Evolutionary conservation across 2,113 vertebrate genomes (phyloP).

Genomic region (Chaenogobius annularis): DNA sequence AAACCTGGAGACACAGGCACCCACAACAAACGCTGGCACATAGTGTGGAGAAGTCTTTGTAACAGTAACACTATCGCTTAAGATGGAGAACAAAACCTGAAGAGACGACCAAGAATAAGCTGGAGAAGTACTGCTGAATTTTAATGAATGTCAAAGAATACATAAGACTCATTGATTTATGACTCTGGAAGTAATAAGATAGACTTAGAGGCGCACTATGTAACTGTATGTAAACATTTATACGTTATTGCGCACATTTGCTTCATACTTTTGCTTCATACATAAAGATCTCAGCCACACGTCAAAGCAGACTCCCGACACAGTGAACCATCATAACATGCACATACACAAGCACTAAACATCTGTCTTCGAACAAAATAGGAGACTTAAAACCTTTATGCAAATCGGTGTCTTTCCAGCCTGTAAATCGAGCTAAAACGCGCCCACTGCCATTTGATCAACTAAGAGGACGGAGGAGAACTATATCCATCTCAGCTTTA

Average conservation of each 20-base stretch:
- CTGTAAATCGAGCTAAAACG: conserved; percentile 12
- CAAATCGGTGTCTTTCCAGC: not conserved
- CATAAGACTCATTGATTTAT: too few species aligned
- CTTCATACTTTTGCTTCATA: not conserved
- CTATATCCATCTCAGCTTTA: conserved; percentile 19
- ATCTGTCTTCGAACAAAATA: not conserved
- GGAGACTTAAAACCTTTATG: not conserved
- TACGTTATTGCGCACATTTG: not conserved
- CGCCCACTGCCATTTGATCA: conserved; percentile 19
- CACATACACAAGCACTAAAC: not conserved
- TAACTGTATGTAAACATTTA: not conserved
- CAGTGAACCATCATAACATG: not conserved
- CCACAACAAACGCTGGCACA: conserved; percentile 38
- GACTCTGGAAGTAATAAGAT: too few species aligned
- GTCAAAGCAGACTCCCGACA: not conserved
- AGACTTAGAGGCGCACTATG: too few species aligned
- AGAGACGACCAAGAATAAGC: not conserved
- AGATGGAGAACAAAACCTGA: not conserved
- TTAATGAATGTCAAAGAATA: too few species aligned
- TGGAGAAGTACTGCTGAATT: too few species aligned
- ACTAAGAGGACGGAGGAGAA: conserved; percentile 8
- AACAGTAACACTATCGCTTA: not conserved
- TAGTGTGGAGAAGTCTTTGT: conserved; percentile 36
- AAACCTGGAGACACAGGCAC: conserved; percentile 16
- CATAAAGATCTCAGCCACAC: not conserved